phyloP scores from a whole-genome alignment of 2,797 vertebrate genomes.

The Bovichtus diacanthus region DNA sequence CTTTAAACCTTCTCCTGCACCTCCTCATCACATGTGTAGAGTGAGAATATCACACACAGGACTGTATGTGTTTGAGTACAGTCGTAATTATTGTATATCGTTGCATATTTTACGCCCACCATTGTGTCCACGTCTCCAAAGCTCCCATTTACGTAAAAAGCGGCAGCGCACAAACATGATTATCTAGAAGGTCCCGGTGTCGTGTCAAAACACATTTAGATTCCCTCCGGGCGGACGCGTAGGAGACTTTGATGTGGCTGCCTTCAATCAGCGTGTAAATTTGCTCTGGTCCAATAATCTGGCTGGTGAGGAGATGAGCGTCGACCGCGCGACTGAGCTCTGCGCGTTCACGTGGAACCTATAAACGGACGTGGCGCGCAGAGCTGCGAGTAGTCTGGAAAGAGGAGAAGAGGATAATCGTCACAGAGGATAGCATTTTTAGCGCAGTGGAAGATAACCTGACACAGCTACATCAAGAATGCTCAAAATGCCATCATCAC shows the following conservation, averaged over 20 bases:
- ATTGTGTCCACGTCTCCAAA: conserved; percentile 19
- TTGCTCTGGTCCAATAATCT: conserved; percentile 53
- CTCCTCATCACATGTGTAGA: neutral
- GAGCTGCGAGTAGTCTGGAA: conserved; percentile 56
- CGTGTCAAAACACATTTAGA: conserved; percentile 34
- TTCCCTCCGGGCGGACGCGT: conserved; percentile 35
- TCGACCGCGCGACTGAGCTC: conserved; percentile 40
- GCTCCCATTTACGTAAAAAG: neutral
- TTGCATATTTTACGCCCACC: conserved; percentile 40
- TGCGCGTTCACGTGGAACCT: conserved; percentile 75
- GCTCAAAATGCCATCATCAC: neutral
- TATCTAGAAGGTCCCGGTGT: conserved; percentile 19
- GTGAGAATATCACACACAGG: neutral
- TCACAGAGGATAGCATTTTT: conserved; percentile 29
- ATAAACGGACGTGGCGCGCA: conserved; percentile 79
- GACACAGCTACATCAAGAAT: conserved; percentile 1
- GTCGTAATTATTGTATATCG: neutral
- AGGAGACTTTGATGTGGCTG: conserved; percentile 54
- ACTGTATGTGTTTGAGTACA: too few species aligned
- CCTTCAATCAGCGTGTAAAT: conserved; percentile 20
- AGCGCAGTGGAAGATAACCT: conserved; percentile 14
- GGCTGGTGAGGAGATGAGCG: conserved; percentile 26
- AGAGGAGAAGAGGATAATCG: conserved; percentile 42
- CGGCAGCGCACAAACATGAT: conserved; percentile 33
- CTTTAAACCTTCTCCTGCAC: neutral